A percentile compares a stretch with the other conserved stretches of the same genome.
Evolutionary conservation across 2,113 vertebrate genomes (phyloP).

Genomic region (Zosterops lateralis): DNA sequence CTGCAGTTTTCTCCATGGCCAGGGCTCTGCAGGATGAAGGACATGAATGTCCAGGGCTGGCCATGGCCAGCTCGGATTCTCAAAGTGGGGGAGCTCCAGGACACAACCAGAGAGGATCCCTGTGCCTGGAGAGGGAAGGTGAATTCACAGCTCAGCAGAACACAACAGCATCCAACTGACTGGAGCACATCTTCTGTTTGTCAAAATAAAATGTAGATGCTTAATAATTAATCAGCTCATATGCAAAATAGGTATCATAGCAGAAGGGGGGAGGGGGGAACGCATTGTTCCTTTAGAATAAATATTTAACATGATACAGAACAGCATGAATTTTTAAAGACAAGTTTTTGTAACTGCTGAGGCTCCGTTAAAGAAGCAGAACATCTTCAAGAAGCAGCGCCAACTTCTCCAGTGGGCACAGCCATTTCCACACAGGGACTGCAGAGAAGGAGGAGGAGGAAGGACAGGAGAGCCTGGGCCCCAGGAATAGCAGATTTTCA

Average conservation of each 20-base stretch:
- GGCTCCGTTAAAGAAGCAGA: constrained; percentile 30
- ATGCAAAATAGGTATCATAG: constrained; percentile 67
- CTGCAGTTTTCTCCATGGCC: not conserved
- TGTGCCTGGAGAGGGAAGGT: not conserved
- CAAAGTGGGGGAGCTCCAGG: not conserved
- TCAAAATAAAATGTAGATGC: constrained; percentile 46
- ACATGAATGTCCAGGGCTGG: not conserved
- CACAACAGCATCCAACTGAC: not conserved
- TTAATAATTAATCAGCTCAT: constrained; percentile 66
- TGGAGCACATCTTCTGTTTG: constrained; percentile 5
- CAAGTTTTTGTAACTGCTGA: constrained; percentile 43
- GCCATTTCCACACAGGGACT: not conserved
- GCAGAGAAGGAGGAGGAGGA: not conserved
- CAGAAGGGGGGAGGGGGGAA: not conserved
- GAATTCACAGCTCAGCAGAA: constrained; percentile 44
- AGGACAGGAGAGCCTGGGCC: not conserved
- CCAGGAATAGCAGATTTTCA: not conserved
- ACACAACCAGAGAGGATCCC: not conserved
- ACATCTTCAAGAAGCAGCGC: not conserved
- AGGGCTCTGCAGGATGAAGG: not conserved
- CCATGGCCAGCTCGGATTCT: not conserved
- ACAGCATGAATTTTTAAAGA: constrained; percentile 62
- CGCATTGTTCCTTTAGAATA: constrained; percentile 56
- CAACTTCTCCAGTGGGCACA: not conserved
- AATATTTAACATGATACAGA: constrained; percentile 70